These are phyloP conservation scores for Invenusta paracnida DNA, from an alignment of 2,888 invertebrate species.

Conservation along the genomic window DNA sequence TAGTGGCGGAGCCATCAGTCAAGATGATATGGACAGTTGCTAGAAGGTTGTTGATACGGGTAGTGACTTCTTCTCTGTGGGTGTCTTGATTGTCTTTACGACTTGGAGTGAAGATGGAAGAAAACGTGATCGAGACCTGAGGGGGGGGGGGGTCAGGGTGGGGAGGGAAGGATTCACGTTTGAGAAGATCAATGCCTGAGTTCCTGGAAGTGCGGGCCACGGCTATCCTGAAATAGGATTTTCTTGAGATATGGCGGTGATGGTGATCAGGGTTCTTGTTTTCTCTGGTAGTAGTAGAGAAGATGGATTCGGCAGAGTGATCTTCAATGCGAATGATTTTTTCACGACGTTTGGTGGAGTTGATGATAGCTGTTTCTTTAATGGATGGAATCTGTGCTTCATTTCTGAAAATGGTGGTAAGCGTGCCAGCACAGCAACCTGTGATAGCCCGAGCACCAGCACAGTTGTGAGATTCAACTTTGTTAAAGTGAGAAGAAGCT, in stretches of 20 bases:
- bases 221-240: not conserved
- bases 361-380: not conserved
- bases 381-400: not conserved
- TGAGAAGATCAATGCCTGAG: too few relatives aligned
- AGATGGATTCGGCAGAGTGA: not conserved
- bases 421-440: not conserved
- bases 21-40: too few relatives aligned
- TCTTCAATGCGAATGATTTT: not conserved
- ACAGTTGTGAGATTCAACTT: not conserved
- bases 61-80: too few relatives aligned
- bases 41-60: too few relatives aligned
- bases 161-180: too few relatives aligned
- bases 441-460: not conserved
- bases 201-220: not conserved
- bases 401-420: not conserved
- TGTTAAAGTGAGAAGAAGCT: not conserved
- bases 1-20: too few relatives aligned
- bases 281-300: not conserved
- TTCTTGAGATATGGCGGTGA: not conserved
- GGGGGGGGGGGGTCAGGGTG: too few relatives aligned
- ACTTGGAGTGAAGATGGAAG: too few relatives aligned
- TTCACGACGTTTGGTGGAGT: not conserved
- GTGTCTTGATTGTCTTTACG: too few relatives aligned
- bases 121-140: too few relatives aligned
- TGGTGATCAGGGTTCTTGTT: not conserved